Conservation (phyloP, 2,888 invertebrate species). For the Trimorus sp. region DNA sequence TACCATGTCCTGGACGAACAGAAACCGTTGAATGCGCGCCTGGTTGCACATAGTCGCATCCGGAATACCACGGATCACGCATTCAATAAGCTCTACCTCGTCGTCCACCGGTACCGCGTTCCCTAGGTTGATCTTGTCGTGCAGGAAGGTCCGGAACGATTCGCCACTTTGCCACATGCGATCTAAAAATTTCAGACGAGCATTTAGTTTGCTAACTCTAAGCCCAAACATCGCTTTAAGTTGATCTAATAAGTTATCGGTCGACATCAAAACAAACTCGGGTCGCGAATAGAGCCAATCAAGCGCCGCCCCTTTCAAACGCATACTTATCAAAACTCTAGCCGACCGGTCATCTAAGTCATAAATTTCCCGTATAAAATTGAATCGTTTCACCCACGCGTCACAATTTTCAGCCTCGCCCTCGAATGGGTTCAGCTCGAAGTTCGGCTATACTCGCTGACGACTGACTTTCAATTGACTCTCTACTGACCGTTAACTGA, state of each 20-base stretch:
- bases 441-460: no score
- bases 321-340: background rate
- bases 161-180: background rate
- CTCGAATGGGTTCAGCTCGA: constrained; percentile 8
- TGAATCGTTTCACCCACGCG: background rate
- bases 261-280: background rate
- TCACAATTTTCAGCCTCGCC: constrained; percentile 7
- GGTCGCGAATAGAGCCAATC: constrained; percentile 7
- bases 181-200: background rate
- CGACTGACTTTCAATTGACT: no score
- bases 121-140: constrained; percentile 7
- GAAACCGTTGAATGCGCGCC: constrained; percentile 3
- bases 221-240: background rate
- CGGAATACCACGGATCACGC: constrained; percentile 9
- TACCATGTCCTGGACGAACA: background rate
- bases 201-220: background rate
- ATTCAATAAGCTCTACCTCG: background rate
- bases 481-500: no score
- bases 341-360: background rate
- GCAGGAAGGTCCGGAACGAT: constrained; percentile 1
- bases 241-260: background rate
- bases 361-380: background rate
- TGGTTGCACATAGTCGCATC: background rate
- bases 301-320: constrained; percentile 6
- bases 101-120: background rate